phyloP scores from a whole-genome alignment of 1,140 invertebrate genomes.

The Eumeta japonica region DNA sequence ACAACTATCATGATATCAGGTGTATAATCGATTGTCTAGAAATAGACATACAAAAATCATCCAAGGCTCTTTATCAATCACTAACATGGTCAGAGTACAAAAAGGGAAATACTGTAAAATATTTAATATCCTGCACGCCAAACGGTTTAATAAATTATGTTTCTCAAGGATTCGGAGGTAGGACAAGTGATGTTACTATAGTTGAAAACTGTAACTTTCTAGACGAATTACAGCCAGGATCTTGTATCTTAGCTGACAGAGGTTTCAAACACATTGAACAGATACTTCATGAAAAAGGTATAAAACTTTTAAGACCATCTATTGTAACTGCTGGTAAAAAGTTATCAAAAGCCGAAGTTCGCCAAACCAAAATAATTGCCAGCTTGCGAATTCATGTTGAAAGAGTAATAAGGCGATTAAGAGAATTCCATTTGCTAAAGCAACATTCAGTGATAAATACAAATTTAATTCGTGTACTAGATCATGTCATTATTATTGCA shows the following conservation, averaged over 20 bases:
- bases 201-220: slow-evolving; percentile 29
- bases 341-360: too few relatives aligned
- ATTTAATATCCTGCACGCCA: too few relatives aligned
- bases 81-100: too few relatives aligned
- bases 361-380: slow-evolving; percentile 1
- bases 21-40: too few relatives aligned
- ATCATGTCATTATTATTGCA: slow-evolving; percentile 25
- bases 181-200: slow-evolving; percentile 29
- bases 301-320: slow-evolving; percentile 7
- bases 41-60: too few relatives aligned
- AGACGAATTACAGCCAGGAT: slow-evolving; percentile 13
- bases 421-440: slow-evolving; percentile 35
- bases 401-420: too few relatives aligned
- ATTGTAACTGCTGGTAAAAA: background rate
- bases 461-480: slow-evolving; percentile 20
- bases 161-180: slow-evolving; percentile 38
- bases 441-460: slow-evolving; percentile 28
- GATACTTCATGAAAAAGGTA: slow-evolving; percentile 9
- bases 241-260: slow-evolving; percentile 38
- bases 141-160: slow-evolving; percentile 45
- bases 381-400: too few relatives aligned
- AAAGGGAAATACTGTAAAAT: slow-evolving; percentile 38
- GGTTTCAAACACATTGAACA: slow-evolving; percentile 25
- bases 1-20: too few relatives aligned
- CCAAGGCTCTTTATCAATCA: slow-evolving; percentile 31